Evolutionary conservation across 2,797 vertebrate species (phyloP).

Genomic region (Acridotheres tristis): DNA sequence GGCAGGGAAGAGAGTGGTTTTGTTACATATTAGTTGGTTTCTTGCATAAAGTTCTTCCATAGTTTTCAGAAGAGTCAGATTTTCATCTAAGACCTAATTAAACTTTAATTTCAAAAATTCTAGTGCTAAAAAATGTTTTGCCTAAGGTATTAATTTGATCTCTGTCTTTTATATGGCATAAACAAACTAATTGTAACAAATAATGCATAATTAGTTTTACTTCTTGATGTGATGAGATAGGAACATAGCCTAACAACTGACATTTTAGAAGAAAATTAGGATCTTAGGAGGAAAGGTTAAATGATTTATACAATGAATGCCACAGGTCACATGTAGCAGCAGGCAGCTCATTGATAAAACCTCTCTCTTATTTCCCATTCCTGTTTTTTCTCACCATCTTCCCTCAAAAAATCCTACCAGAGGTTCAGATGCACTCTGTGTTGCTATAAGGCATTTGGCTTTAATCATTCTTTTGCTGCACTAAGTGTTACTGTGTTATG

Average conservation of each 20-base stretch:
- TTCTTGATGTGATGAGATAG: not conserved
- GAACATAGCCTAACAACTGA: not conserved
- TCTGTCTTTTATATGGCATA: not conserved
- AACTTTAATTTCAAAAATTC: not conserved
- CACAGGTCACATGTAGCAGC: not conserved
- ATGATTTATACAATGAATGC: not conserved
- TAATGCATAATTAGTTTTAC: not conserved
- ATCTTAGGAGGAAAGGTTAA: not conserved
- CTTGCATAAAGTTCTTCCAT: not conserved
- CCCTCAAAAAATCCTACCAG: not conserved
- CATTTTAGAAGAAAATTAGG: not conserved
- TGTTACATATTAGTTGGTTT: not conserved
- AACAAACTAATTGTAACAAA: not conserved
- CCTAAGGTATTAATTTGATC: not conserved
- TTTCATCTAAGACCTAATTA: slow-evolving; percentile 3
- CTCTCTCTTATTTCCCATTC: not conserved
- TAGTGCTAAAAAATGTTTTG: not conserved
- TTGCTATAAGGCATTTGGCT: not conserved
- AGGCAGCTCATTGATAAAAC: not conserved
- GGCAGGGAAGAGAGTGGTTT: not conserved
- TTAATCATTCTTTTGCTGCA: not conserved
- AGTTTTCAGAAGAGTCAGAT: not conserved
- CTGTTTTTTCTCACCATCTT: not conserved
- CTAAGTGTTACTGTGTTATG: not conserved
- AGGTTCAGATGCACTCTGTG: not conserved